A percentile compares a stretch with the other conserved stretches of the same genome.
Evolutionary conservation across 2,113 vertebrate species (phyloP).

Genomic region (Genyomyrus donnyi): DNA sequence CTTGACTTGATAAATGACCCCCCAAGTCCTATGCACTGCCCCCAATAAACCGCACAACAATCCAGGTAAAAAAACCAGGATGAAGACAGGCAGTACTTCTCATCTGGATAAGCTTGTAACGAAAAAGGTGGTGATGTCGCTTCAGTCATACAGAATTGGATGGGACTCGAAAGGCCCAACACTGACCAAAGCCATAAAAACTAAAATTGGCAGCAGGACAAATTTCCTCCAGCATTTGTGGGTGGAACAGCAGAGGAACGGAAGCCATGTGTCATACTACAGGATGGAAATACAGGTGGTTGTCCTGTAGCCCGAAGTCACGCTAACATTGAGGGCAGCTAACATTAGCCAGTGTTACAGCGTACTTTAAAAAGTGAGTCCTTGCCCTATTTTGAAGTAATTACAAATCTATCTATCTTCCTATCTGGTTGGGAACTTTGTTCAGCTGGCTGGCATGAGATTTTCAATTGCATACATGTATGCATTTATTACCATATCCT

Average conservation of each 20-base stretch:
- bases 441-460: no score
- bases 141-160: background rate
- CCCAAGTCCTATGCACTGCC: background rate
- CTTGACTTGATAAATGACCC: background rate
- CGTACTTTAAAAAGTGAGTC: background rate
- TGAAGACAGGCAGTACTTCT: background rate
- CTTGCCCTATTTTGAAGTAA: background rate
- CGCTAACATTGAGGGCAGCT: background rate
- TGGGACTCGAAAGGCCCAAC: background rate
- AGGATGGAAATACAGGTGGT: background rate
- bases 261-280: background rate
- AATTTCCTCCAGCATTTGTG: background rate
- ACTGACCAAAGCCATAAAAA: background rate
- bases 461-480: no score
- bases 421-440: no score
- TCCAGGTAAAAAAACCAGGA: background rate
- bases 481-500: no score
- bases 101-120: background rate
- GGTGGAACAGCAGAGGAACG: background rate
- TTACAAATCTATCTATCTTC: background rate
- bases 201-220: background rate
- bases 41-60: background rate
- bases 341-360: background rate
- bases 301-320: background rate
- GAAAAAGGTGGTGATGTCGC: background rate